Base-by-base conservation (phyloP, 1,140 invertebrate genomes). In the Ceratitis capitata region DNA sequence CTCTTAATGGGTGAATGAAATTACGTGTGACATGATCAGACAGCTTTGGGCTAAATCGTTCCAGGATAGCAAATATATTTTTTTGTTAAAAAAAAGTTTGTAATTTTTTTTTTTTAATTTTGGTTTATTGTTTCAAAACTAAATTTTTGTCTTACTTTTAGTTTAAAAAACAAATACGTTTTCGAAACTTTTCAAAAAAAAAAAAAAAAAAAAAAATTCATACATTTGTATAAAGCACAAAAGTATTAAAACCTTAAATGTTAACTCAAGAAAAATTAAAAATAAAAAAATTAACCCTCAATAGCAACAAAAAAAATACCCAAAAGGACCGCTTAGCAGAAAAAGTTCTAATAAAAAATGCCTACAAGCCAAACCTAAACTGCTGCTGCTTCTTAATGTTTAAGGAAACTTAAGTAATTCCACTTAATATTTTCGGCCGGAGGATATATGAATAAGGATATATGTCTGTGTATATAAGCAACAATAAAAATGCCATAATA, bases 401-500 rank as follows among this genome's bases (percentile, higher is more conserved):
- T 39, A 35, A 14, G 14, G 29, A 69, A 69, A 69, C 61, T 69
- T 69, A 39, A 69, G 61, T 69, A 69, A 69, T 69, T 69, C 29
- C 29, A 19, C 32, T 69, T 69, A 69, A 69, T 35, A 69, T 69
- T 35, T 16, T n/a, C 39, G 32, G 14, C 32, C 61, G 5, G 3
- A 0, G 61, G 61, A 3, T 9, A 19, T 19, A 39, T 0, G n/a
- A 19, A 23, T 56, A 56, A 14, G 7, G 49, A n/a, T n/a, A 53
- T 53, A 51, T n/a, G 2, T 6, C 1, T 1, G n/a, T n/a, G 0
- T 19, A 32, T 14, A 39, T 14, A 7, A 16, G 32, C 29, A 69
- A 69, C 61, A 69, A 69, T 69, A 39, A 69, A 69, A 69, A 16
- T 69, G 61, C 32, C 29, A 69, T 69, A 69, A 69, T 69, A 69